phyloP scores from a whole-genome alignment of 2,888 invertebrate species.

The Acrocyrtus sp. region DNA sequence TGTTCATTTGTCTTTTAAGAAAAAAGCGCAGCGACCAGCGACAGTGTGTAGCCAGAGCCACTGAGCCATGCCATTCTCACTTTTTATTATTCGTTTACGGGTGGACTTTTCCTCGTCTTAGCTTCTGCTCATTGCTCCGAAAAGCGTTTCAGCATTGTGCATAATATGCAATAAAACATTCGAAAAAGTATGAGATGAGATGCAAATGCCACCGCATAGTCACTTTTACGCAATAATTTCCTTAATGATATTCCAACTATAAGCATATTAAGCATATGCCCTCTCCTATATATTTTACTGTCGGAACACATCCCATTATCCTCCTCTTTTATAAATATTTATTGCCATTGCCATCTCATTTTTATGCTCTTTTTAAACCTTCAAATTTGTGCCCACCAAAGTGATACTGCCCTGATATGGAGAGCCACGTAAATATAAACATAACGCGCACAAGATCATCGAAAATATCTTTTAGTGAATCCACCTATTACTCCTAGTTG shows the following conservation, averaged over 20 bases:
- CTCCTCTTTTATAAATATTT: conserved; percentile 38
- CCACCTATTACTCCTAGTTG: conserved; percentile 10
- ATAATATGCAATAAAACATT: conserved; percentile 27
- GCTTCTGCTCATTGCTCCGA: neutral
- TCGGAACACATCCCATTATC: conserved; percentile 24
- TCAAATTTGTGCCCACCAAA: too few relatives aligned
- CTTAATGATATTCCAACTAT: conserved; percentile 3
- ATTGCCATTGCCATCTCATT: too few relatives aligned
- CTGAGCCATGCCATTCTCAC: conserved; percentile 36
- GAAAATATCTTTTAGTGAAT: neutral
- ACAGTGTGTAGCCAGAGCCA: too few relatives aligned
- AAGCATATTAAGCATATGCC: conserved; percentile 1
- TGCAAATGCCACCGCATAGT: conserved; percentile 45
- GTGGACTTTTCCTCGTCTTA: conserved; percentile 8
- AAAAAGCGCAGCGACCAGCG: too few relatives aligned
- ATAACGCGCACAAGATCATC: conserved; percentile 34
- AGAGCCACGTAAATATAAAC: too few relatives aligned
- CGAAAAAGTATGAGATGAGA: conserved; percentile 41
- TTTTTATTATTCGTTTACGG: conserved; percentile 38
- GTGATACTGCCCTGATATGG: too few relatives aligned
- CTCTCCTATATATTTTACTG: too few relatives aligned
- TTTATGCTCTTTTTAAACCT: too few relatives aligned
- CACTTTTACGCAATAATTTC: conserved; percentile 4
- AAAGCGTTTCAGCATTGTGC: too few relatives aligned
- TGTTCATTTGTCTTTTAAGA: too few relatives aligned